Evolutionary conservation across 2,113 vertebrate genomes (phyloP).

Genomic region (Myotis davidii): DNA sequence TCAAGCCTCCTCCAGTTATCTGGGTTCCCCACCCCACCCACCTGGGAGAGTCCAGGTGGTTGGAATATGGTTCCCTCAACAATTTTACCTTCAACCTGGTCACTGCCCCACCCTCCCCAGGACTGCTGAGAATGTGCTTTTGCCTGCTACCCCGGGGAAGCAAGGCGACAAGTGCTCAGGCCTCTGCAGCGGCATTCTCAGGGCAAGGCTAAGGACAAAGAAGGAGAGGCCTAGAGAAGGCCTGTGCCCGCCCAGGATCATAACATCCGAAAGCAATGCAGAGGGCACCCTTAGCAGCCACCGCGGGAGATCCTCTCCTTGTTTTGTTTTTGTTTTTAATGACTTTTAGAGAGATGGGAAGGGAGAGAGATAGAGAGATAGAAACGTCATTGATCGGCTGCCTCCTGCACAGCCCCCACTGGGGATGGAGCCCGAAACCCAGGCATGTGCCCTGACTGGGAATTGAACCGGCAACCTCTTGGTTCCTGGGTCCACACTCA

Average conservation of each 20-base stretch:
- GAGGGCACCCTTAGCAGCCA: neutral
- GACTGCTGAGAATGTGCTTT: neutral
- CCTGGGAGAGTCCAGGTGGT: neutral
- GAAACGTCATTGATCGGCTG: too few relatives aligned
- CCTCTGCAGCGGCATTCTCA: neutral
- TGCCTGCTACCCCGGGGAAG: neutral
- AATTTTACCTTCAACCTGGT: neutral
- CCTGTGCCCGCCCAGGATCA: neutral
- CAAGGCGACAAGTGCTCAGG: neutral
- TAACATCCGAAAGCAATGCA: neutral
- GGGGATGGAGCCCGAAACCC: too few relatives aligned
- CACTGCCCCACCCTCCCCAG: neutral
- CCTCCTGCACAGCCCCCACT: too few relatives aligned
- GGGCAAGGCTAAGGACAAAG: neutral
- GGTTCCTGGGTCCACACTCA: too few relatives aligned
- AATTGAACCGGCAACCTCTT: too few relatives aligned
- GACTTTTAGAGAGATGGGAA: too few relatives aligned
- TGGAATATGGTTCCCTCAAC: neutral
- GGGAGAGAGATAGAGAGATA: too few relatives aligned
- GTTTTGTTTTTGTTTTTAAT: too few relatives aligned
- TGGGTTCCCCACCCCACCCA: neutral
- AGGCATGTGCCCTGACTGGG: too few relatives aligned
- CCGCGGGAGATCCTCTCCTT: neutral
- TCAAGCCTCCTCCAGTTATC: neutral
- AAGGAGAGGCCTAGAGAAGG: neutral